Percentiles rank a stretch among this genome's conserved stretches.
Evolutionary conservation across 2,888 invertebrate genomes (phyloP).

Genomic region (Tenthredo scrophulariae): DNA sequence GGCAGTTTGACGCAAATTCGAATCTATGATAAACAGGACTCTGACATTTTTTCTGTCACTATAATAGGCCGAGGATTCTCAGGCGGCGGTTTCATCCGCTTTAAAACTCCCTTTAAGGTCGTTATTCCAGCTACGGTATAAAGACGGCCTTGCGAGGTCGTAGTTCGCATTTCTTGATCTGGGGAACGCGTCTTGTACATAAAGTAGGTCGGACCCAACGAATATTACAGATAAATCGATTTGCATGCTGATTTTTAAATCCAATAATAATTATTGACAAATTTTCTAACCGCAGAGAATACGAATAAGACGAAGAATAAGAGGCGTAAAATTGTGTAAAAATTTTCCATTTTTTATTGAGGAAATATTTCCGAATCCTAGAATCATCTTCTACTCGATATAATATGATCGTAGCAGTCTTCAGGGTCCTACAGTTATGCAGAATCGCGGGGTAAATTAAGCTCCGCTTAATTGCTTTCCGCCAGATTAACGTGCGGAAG

Average conservation of each 20-base stretch:
- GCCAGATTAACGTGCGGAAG: conserved; percentile 17
- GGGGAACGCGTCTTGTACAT: not conserved
- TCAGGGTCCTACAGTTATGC: not conserved
- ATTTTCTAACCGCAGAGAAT: not conserved
- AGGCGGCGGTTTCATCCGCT: not conserved
- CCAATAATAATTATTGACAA: not conserved
- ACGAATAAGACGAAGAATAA: not conserved
- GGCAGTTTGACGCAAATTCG: not conserved
- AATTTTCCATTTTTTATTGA: not conserved
- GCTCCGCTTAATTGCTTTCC: conserved; percentile 34
- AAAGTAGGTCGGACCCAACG: not conserved
- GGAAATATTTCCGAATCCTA: not conserved
- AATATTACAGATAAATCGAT: not conserved
- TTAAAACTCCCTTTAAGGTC: conserved; percentile 29
- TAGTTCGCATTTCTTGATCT: conserved; percentile 1
- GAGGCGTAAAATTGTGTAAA: not conserved
- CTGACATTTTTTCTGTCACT: not conserved
- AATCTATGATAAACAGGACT: not conserved
- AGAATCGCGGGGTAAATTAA: conserved; percentile 7
- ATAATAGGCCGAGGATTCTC: not conserved
- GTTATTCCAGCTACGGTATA: not conserved
- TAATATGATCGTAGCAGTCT: not conserved
- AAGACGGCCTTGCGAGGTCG: conserved; percentile 42
- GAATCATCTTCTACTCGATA: not conserved
- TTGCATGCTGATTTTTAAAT: not conserved